Evolutionary conservation across 2,797 vertebrate species (phyloP).

Genomic region (Cuculus canorus): DNA sequence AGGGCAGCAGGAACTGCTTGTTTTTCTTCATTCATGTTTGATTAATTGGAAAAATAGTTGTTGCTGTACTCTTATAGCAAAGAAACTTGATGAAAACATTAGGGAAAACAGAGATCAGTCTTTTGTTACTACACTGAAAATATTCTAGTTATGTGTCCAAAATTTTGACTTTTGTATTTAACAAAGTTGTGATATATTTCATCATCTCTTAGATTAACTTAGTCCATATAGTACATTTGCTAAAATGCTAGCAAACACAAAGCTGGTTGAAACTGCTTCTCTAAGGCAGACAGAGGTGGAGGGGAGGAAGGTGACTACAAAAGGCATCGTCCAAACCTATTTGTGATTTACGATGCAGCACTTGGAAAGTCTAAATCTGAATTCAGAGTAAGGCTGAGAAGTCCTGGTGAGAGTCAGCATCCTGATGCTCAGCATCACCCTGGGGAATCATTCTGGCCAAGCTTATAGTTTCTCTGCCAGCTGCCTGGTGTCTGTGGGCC

Average conservation of each 20-base stretch:
- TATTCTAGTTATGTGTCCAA: background rate
- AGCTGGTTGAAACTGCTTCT: background rate
- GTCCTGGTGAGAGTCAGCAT: background rate
- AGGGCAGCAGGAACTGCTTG: background rate
- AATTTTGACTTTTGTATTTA: background rate
- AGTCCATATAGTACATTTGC: background rate
- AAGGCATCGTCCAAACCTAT: too few relatives aligned
- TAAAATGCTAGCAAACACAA: background rate
- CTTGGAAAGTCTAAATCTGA: background rate
- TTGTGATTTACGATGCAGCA: background rate
- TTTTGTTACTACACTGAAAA: background rate
- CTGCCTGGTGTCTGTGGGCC: background rate
- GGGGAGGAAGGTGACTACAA: too few relatives aligned
- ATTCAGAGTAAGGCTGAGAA: background rate
- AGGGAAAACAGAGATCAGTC: background rate
- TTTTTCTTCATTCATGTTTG: background rate
- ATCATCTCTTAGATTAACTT: background rate
- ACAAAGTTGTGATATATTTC: background rate
- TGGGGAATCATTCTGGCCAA: fast-evolving
- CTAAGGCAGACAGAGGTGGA: too few relatives aligned
- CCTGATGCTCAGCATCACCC: background rate
- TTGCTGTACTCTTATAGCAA: background rate
- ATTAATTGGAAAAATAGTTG: background rate
- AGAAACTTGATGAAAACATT: background rate
- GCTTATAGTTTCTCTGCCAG: background rate